A percentile compares a stretch with the other conserved stretches of the same genome.
These are phyloP conservation scores for Apodemia zela DNA, from an alignment of 2,888 invertebrate species.

Conservation along the genomic window DNA sequence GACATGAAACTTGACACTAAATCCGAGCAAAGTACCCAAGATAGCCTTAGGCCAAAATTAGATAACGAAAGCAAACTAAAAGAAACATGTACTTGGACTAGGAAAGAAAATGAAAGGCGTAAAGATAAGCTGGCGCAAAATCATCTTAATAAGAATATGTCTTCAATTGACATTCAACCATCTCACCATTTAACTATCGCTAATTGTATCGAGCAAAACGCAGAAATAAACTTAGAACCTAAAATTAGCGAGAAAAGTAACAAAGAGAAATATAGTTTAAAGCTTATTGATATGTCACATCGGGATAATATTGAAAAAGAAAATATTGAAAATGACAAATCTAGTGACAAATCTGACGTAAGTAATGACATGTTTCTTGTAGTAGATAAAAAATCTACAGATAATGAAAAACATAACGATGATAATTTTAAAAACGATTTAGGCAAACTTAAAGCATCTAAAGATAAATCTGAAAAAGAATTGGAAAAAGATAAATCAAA, in stretches of 20 bases:
- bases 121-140: conserved; percentile 43
- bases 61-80: conserved; percentile 41
- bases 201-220: conserved; percentile 48
- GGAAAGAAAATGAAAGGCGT: conserved; percentile 42
- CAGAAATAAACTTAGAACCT: conserved; percentile 41
- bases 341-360: conserved; percentile 60
- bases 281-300: conserved; percentile 40
- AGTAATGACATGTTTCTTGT: conserved; percentile 38
- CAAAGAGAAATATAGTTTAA: conserved; percentile 49
- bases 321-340: conserved; percentile 66
- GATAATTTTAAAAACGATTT: conserved; percentile 62
- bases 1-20: conserved; percentile 36
- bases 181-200: conserved; percentile 46
- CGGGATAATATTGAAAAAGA: conserved; percentile 62
- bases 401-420: conserved; percentile 61
- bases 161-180: conserved; percentile 46
- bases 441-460: conserved; percentile 55
- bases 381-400: conserved; percentile 45
- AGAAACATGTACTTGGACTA: conserved; percentile 33
- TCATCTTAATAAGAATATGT: conserved; percentile 49
- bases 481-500: conserved; percentile 57
- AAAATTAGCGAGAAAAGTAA: conserved; percentile 48
- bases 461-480: conserved; percentile 63
- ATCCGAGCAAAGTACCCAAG: conserved; percentile 44
- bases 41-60: conserved; percentile 41